Evolutionary conservation across 64 coral and sea anemone species (phyloP).

Genomic region (Montipora foliosa): DNA sequence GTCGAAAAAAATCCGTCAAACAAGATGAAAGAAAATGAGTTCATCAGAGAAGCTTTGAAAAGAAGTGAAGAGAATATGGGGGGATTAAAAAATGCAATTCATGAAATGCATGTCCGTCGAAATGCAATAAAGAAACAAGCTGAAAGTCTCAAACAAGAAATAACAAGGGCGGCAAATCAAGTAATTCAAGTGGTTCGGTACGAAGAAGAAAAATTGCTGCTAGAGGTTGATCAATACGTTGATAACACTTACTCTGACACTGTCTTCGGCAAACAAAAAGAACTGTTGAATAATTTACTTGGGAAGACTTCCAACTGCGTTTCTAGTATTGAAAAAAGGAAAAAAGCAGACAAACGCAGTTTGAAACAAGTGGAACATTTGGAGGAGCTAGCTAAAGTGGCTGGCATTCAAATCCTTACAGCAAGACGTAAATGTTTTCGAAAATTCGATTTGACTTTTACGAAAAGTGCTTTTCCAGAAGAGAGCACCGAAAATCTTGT

Average conservation of each 20-base stretch:
- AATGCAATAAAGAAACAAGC: constrained; percentile 18
- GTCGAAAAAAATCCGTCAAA: constrained; percentile 70
- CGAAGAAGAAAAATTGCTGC: constrained; percentile 37
- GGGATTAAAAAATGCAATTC: constrained; percentile 8
- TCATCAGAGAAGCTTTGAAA: constrained; percentile 66
- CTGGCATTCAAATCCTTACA: constrained; percentile 44
- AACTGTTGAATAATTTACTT: constrained; percentile 16
- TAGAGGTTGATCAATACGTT: constrained; percentile 23
- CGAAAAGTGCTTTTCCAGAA: background rate
- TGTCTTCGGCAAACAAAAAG: constrained; percentile 40
- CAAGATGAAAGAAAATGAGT: constrained; percentile 49
- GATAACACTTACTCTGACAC: constrained; percentile 31
- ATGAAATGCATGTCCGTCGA: constrained; percentile 28
- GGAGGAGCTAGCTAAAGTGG: constrained; percentile 28
- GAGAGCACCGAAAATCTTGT: background rate
- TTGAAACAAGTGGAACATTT: constrained; percentile 12
- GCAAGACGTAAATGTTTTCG: constrained; percentile 45
- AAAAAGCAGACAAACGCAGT: background rate
- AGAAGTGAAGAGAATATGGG: background rate
- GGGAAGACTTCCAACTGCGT: background rate
- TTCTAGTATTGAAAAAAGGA: no score
- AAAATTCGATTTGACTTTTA: constrained; percentile 7
- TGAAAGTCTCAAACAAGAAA: constrained; percentile 40
- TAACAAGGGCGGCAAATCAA: constrained; percentile 52
- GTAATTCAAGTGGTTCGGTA: constrained; percentile 29